These are phyloP conservation scores for Oenanthe oenanthe DNA, from an alignment of 2,113 vertebrate species.

Conservation along the genomic window DNA sequence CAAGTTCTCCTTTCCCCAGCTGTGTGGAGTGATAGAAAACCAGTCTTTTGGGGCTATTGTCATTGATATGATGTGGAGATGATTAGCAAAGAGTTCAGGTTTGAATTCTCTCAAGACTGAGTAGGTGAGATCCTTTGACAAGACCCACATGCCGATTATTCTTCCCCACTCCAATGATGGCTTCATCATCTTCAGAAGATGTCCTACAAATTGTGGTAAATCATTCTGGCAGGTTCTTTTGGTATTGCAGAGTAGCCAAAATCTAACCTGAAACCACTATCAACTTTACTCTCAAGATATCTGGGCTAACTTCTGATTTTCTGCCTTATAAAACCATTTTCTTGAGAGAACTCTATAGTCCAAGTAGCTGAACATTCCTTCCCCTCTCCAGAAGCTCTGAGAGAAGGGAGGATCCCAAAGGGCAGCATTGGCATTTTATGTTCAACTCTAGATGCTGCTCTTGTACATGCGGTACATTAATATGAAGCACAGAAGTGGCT, in stretches of 20 bases:
- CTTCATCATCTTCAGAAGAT: not conserved
- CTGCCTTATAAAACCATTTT: not conserved
- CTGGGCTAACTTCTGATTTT: not conserved
- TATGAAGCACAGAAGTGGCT: not conserved
- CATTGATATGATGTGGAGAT: not conserved
- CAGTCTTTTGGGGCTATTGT: not conserved
- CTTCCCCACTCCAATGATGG: not conserved
- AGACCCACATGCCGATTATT: not conserved
- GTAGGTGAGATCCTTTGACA: not conserved
- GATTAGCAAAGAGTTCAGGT: not conserved
- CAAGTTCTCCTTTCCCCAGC: not conserved
- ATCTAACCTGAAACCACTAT: not conserved
- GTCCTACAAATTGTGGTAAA: not conserved
- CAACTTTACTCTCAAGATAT: not conserved
- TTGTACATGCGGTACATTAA: not conserved
- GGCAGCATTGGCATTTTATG: not conserved
- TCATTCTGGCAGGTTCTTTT: not conserved
- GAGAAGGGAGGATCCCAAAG: not conserved
- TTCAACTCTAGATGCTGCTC: not conserved
- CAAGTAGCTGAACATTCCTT: not conserved
- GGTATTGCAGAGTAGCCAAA: not conserved
- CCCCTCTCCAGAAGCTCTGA: not conserved
- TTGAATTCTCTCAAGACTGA: not conserved
- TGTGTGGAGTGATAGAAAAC: not conserved
- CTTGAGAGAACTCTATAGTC: not conserved